These are phyloP conservation scores for Nettapus auritus DNA, from an alignment of 2,113 vertebrate genomes.

Conservation along the genomic window DNA sequence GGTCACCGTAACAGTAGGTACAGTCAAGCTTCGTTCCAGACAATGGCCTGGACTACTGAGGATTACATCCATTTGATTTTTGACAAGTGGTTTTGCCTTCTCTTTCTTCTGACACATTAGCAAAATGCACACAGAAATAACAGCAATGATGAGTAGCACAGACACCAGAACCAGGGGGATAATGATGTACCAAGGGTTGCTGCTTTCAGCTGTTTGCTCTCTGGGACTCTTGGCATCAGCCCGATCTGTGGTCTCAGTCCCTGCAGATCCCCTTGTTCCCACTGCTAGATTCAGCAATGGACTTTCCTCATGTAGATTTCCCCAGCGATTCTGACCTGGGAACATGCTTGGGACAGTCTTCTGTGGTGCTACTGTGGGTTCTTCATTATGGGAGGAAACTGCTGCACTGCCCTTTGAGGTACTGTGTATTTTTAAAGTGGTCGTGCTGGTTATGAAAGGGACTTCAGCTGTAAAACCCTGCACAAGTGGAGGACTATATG, in stretches of 20 bases:
- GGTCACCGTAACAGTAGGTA: slow-evolving; percentile 86
- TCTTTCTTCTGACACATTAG: slow-evolving; percentile 73
- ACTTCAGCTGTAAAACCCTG: slow-evolving; percentile 59
- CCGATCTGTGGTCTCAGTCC: slow-evolving; percentile 63
- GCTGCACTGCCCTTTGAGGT: slow-evolving; percentile 19
- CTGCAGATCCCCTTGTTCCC: slow-evolving; percentile 44
- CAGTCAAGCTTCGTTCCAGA: slow-evolving; percentile 73
- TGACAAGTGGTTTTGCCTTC: slow-evolving; percentile 70
- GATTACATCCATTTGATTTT: slow-evolving; percentile 13
- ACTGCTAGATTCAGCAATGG: slow-evolving; percentile 57
- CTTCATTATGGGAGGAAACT: slow-evolving; percentile 14
- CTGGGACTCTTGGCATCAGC: slow-evolving; percentile 68
- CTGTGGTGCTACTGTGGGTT: slow-evolving; percentile 55
- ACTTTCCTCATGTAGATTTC: slow-evolving; percentile 54
- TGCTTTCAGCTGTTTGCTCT: slow-evolving; percentile 70
- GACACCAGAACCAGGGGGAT: slow-evolving; percentile 75
- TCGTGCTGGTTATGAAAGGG: slow-evolving; percentile 48
- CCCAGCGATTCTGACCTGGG: slow-evolving; percentile 77
- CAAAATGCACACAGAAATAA: slow-evolving; percentile 76
- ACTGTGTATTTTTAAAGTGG: slow-evolving; percentile 15
- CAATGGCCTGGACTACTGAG: slow-evolving; percentile 41
- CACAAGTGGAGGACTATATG: slow-evolving; percentile 63
- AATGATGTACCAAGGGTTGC: slow-evolving; percentile 77
- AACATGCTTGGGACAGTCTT: slow-evolving; percentile 69
- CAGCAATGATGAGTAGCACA: slow-evolving; percentile 77